Percentiles rank a stretch among this genome's conserved stretches.
These are phyloP conservation scores for Macrobrachium rosenbergii DNA, from an alignment of 1,140 invertebrate genomes.

Conservation along the genomic window DNA sequence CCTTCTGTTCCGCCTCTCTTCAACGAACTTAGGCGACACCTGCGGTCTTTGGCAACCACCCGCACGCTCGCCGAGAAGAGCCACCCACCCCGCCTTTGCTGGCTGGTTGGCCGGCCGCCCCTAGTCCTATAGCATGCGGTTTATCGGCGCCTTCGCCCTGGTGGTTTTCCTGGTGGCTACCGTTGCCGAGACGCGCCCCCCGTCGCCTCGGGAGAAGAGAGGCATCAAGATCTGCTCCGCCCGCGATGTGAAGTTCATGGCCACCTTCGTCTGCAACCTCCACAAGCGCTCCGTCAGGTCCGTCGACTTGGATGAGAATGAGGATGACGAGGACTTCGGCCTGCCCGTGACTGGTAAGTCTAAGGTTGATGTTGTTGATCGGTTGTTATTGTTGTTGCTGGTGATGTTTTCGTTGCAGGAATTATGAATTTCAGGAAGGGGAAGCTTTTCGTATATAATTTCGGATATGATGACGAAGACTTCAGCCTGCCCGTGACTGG, in stretches of 20 bases:
- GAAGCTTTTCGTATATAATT: no score
- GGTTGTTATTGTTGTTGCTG: no score
- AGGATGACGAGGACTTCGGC: neutral
- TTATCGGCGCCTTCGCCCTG: neutral
- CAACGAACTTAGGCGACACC: no score
- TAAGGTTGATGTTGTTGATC: no score
- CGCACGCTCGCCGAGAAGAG: no score
- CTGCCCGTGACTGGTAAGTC: neutral
- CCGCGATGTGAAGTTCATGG: constrained; percentile 34
- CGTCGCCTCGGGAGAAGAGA: neutral
- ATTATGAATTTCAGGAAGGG: no score
- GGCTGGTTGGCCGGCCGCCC: no score
- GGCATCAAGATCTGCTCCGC: constrained; percentile 24
- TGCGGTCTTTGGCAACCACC: no score
- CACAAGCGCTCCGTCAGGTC: constrained; percentile 30
- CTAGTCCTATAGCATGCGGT: no score
- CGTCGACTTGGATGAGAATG: neutral
- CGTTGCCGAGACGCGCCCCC: constrained; percentile 8
- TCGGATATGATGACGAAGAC: neutral
- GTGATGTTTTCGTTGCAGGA: no score
- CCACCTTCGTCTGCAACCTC: constrained; percentile 36
- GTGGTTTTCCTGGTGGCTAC: neutral
- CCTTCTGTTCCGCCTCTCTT: no score
- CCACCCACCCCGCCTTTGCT: no score
- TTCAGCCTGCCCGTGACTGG: neutral